Percentiles rank a stretch among this genome's conserved stretches.
phyloP scores from a whole-genome alignment of 2,888 invertebrate genomes.

The Chloroclystis v-ata region DNA sequence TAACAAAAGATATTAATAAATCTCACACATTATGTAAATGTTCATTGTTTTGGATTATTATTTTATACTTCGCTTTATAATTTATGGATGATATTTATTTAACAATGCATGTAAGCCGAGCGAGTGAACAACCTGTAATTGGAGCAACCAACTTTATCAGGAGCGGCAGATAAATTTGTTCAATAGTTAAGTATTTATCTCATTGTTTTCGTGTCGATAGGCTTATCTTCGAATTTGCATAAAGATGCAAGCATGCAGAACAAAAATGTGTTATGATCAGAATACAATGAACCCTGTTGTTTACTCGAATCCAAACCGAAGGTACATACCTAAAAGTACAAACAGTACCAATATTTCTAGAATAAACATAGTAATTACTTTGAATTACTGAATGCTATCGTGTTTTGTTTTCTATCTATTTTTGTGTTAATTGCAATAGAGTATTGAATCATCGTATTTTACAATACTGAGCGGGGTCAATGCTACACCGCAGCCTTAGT shows the following conservation, averaged over 20 bases:
- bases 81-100: constrained; percentile 43
- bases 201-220: constrained; percentile 54
- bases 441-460: constrained; percentile 6
- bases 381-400: not conserved
- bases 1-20: constrained; percentile 5
- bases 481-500: constrained; percentile 10
- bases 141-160: constrained; percentile 71
- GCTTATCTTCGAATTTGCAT: constrained; percentile 54
- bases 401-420: not conserved
- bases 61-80: constrained; percentile 32
- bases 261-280: constrained; percentile 33
- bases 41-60: constrained; percentile 18
- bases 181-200: constrained; percentile 63
- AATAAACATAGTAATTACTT: no score
- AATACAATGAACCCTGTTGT: constrained; percentile 32
- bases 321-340: constrained; percentile 20
- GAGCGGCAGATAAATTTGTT: constrained; percentile 58
- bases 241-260: constrained; percentile 41
- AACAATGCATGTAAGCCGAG: constrained; percentile 43
- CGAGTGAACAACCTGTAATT: constrained; percentile 68
- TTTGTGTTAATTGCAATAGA: constrained; percentile 1
- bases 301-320: constrained; percentile 31
- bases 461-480: constrained; percentile 6
- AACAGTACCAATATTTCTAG: not conserved
- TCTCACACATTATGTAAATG: constrained; percentile 16